These are phyloP conservation scores for Acronicta psi DNA, from an alignment of 2,888 invertebrate genomes.

Conservation along the genomic window DNA sequence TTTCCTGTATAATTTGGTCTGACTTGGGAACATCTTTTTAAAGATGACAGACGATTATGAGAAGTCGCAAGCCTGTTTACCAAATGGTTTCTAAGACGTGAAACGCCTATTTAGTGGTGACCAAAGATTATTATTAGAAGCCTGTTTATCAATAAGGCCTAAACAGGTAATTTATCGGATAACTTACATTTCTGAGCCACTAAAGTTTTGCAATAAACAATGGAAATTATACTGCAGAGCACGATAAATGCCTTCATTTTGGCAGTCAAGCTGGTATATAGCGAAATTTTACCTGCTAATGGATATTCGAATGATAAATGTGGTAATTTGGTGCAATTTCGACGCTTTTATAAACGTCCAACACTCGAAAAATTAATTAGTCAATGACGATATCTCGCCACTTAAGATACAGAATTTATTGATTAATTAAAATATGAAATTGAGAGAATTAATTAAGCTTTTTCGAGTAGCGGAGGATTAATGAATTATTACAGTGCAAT, in stretches of 20 bases:
- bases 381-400: constrained; percentile 50
- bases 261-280: constrained; percentile 40
- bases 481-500: not conserved
- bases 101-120: no score
- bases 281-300: constrained; percentile 47
- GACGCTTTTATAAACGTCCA: constrained; percentile 60
- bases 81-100: no score
- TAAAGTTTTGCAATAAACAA: constrained; percentile 69
- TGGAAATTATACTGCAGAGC: constrained; percentile 63
- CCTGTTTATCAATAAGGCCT: no score
- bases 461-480: not conserved
- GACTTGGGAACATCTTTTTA: no score
- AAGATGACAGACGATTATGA: no score
- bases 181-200: constrained; percentile 48
- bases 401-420: constrained; percentile 51
- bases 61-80: no score
- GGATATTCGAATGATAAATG: constrained; percentile 50
- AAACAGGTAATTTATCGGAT: constrained; percentile 3
- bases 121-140: no score
- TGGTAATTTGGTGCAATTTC: constrained; percentile 33
- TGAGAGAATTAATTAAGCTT: constrained; percentile 25
- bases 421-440: constrained; percentile 37
- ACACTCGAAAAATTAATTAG: constrained; percentile 64
- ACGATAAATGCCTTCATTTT: constrained; percentile 71
- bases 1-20: no score